phyloP scores from a whole-genome alignment of 1,140 invertebrate species.

The Chymomyza costata region DNA sequence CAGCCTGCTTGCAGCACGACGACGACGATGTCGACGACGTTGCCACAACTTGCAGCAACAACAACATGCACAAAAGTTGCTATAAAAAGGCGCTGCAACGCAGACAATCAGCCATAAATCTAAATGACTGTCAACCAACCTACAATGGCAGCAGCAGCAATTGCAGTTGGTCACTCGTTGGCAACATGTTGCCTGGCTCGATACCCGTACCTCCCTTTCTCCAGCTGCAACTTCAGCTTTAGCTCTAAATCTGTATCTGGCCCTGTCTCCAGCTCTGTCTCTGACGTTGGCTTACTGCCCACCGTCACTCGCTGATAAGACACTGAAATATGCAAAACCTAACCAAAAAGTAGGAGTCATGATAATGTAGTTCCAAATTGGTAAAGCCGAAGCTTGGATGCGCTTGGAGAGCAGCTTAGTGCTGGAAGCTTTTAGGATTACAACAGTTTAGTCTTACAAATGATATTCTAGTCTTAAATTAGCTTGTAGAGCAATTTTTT shows the following conservation, averaged over 20 bases:
- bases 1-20: too few species aligned
- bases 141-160: constrained; percentile 44
- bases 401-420: too few species aligned
- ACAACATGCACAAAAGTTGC: constrained; percentile 29
- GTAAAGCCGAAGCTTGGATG: too few species aligned
- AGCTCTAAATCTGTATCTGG: too few species aligned
- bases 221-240: too few species aligned
- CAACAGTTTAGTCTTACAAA: too few species aligned
- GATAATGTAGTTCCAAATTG: too few species aligned
- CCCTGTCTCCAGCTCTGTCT: background rate
- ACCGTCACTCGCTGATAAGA: background rate
- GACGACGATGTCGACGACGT: too few species aligned
- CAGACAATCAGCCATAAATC: constrained; percentile 73
- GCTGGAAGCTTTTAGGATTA: too few species aligned
- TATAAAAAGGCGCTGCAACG: constrained; percentile 58
- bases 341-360: background rate
- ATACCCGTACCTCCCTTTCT: background rate
- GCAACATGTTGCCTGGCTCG: background rate
- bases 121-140: constrained; percentile 72
- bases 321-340: constrained; percentile 2
- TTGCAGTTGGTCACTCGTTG: too few species aligned
- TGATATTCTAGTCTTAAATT: too few species aligned
- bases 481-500: too few species aligned
- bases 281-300: background rate
- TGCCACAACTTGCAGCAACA: constrained; percentile 20